These are phyloP conservation scores for Dicrurus megarhynchus DNA, from an alignment of 2,113 vertebrate species.

Conservation along the genomic window DNA sequence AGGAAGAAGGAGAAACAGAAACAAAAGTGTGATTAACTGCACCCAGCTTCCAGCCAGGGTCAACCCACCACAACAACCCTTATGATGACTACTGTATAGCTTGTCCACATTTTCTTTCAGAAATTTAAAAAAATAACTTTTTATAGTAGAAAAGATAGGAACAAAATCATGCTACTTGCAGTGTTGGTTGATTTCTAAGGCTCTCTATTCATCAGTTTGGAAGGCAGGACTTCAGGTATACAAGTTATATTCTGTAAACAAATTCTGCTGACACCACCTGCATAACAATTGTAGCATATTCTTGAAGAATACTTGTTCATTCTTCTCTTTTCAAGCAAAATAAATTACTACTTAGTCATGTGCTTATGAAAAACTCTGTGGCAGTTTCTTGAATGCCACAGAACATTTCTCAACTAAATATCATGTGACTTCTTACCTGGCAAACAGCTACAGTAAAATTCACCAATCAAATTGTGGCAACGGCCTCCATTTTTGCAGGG, in stretches of 20 bases:
- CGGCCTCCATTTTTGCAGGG: conserved; percentile 75
- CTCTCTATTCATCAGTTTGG: not conserved
- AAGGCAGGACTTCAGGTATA: not conserved
- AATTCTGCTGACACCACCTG: not conserved
- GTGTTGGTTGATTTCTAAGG: not conserved
- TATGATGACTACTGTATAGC: not conserved
- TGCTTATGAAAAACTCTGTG: not conserved
- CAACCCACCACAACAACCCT: not conserved
- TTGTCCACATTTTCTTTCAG: not conserved
- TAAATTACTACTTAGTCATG: not conserved
- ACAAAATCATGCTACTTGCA: not conserved
- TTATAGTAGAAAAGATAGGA: not conserved
- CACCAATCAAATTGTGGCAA: conserved; percentile 57
- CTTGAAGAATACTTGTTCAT: not conserved
- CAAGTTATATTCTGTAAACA: not conserved
- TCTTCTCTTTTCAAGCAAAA: not conserved
- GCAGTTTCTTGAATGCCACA: not conserved
- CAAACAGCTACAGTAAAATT: conserved; percentile 67
- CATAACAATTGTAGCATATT: not conserved
- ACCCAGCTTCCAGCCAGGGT: not conserved
- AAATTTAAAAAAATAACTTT: not conserved
- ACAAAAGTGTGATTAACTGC: not conserved
- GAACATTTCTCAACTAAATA: conserved; percentile 9
- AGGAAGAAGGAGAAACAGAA: not conserved
- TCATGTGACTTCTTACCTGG: conserved; percentile 65